phyloP scores from a whole-genome alignment of 2,797 vertebrate genomes.

The Urosaurus nigricauda region DNA sequence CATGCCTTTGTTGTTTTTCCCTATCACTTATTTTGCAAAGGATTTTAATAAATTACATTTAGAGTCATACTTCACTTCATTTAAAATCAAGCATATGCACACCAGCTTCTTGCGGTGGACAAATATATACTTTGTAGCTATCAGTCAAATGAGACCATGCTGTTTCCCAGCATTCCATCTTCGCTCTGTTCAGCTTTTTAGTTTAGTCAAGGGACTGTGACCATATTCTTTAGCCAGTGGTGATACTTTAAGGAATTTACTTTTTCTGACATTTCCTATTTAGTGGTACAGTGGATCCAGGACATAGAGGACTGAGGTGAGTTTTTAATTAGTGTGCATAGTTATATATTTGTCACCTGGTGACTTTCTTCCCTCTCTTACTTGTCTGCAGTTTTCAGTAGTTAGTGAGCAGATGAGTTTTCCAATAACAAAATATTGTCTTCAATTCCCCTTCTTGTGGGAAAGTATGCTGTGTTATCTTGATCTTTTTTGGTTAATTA shows the following conservation, averaged over 20 bases:
- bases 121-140: no score
- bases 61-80: neutral
- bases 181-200: neutral
- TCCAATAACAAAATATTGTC: neutral
- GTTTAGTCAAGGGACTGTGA: neutral
- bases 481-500: neutral
- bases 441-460: neutral
- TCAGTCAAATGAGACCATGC: no score
- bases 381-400: neutral
- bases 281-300: neutral
- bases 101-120: no score
- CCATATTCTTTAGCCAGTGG: neutral
- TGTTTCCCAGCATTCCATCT: neutral
- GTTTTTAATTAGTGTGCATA: no score
- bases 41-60: neutral
- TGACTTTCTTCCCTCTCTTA: neutral
- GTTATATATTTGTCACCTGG: no score
- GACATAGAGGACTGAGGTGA: neutral
- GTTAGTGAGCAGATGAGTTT: neutral
- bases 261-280: neutral
- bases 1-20: neutral
- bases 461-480: neutral
- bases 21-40: neutral
- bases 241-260: neutral
- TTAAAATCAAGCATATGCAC: no score